Base-by-base conservation (phyloP, 2,113 vertebrate species). In the Pelvicachromis taeniatus region DNA sequence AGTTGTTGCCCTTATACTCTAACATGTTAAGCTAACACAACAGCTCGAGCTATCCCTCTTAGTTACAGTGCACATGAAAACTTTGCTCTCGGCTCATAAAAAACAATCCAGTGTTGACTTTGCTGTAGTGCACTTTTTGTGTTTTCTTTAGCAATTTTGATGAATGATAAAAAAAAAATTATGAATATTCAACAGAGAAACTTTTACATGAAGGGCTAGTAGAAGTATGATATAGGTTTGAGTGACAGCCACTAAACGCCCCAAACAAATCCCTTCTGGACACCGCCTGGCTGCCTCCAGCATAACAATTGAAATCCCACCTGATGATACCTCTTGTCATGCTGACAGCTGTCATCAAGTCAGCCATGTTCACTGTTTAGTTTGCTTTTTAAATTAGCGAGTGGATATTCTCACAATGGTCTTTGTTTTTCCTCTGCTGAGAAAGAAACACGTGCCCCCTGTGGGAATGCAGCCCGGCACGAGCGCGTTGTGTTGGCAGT, bases 251-350 rank as follows among this genome's bases (percentile, higher is more conserved):
- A 90, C 90, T 85, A 87, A 94, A 91, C 89, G 78, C 9, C 63
- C 78, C 75, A 54, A 78, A 84, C 91, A 94, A 96, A 95, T 92
- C 92, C 90, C 90, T 92, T 87, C 89, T 95, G 87, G 92, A 95
- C 91, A 89, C 95, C 92, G 93, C 94, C 95, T 95, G 93, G 83
- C n/a, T 94, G 90, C 94, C 88, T 94, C 77, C 73, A 80, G 93
- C 93, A 93, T 91, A 95, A 95, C 91, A 95, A 96, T 94, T 94
- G 88, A 90, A 94, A 94, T 96, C 92, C 94, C 95, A 94, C 94
- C 77, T 90, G 93, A 94, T 96, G 94, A 93, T 94, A 88, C 86
- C 87, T 92, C 91, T 88, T 89, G 92, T 85, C 83, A 90, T 93
- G 53, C 81, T 92, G 94, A 95, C 93, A 95, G 92, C 95, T 94